Evolutionary conservation across 2,113 vertebrate genomes (phyloP).

Genomic region (Lepus americanus): DNA sequence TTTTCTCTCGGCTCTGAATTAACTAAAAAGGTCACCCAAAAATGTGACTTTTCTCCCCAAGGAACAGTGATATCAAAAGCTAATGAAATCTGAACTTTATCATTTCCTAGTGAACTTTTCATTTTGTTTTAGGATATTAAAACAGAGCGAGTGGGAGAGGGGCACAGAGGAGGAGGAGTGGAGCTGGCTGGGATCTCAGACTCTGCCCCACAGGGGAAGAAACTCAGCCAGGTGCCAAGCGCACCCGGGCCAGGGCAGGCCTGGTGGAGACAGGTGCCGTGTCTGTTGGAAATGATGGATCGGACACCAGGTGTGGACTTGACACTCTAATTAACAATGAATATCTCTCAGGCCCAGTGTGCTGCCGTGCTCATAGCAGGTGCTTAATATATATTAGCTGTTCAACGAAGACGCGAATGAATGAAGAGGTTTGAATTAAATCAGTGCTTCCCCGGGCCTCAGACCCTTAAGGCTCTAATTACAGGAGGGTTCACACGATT

Average conservation of each 20-base stretch:
- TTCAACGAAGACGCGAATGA: background rate
- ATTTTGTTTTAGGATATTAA: slow-evolving; percentile 73
- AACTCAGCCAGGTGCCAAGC: background rate
- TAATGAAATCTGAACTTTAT: slow-evolving; percentile 85
- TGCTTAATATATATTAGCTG: background rate
- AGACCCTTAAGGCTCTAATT: background rate
- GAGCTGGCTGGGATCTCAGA: too few species aligned
- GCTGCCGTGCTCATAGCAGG: background rate
- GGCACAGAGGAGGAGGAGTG: too few species aligned
- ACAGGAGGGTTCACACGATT: background rate
- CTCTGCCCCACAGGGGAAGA: too few species aligned
- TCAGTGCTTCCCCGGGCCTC: background rate
- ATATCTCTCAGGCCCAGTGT: background rate
- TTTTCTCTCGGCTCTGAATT: slow-evolving; percentile 77
- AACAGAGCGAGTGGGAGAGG: background rate
- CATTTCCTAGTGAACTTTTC: slow-evolving; percentile 65
- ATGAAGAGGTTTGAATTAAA: background rate
- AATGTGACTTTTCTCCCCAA: slow-evolving; percentile 72
- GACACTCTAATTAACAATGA: background rate
- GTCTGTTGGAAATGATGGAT: background rate
- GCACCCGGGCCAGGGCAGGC: background rate
- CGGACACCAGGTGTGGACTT: background rate
- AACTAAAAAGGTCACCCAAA: slow-evolving; percentile 86
- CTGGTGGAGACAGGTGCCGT: background rate
- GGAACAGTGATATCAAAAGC: slow-evolving; percentile 79